Evolutionary conservation across 2,888 invertebrate species (phyloP), one percentile per base, ranked within the genome.

Genomic region (Pegoplata infirma): DNA sequence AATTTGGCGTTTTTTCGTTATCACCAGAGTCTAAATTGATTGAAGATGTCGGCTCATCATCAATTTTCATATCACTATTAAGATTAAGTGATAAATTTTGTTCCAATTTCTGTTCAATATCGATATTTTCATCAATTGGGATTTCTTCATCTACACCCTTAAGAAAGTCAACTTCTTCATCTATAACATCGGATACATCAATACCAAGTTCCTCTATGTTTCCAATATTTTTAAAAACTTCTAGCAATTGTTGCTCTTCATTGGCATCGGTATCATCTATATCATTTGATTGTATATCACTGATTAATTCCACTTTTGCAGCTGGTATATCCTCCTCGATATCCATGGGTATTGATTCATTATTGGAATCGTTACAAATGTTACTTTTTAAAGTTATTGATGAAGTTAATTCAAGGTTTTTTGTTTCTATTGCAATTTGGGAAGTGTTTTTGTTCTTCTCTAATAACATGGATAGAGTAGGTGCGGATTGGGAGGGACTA

Each of bases 401-500:
- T 19, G 14, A 12, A 17, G 16, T 47, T 1, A 46, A 1, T 5
- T 59, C 77, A 14, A 6, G 51, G 10, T 25, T 46, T 56, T 69
- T 72, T 44, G 28, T 58, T 7, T 68, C 58, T 49, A 79, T 74
- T 2, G 51, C 44, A 1, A 58, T 55, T 3, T 66, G 44, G 10
- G 5, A 16, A 12, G 36, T 7, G 0, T 32, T 19, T 76, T 89
- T 88, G 72, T 91, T 90, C 81, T 91, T 91, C 81, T 93, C 94
- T 6, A 95, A 88, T 8, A 95, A 88, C 92, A 94, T 93, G 0
- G 95, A 94, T 0, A 95, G 88, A 0, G 95, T 95, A 0, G 95
- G 94, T 0, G 95, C 94, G 0, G 93, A 93, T 66, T 92, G 92
- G 0, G 93, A 93, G 0, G 94, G 93, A 1, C 93, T 91, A 46